Percentiles rank a stretch among this genome's conserved stretches.
Evolutionary conservation across 2,113 vertebrate species (phyloP).

Genomic region (Xyrauchen texanus): DNA sequence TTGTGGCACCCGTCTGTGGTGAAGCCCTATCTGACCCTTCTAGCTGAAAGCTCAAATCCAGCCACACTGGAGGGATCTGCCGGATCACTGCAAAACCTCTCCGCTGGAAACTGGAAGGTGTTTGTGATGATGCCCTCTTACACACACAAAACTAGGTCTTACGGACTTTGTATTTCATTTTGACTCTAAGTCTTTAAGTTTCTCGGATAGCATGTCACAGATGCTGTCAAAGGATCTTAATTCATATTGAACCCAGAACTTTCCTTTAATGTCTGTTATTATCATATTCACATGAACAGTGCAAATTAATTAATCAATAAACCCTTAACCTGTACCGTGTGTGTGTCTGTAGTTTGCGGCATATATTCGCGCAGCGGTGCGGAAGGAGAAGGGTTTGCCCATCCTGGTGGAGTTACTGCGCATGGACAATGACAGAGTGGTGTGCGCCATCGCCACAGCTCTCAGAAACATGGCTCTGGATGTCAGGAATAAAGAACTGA

Average conservation of each 20-base stretch:
- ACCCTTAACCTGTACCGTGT: neutral
- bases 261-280: too few species aligned
- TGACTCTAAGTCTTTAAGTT: too few species aligned
- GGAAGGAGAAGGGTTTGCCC: slow-evolving; percentile 96
- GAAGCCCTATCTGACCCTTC: slow-evolving; percentile 92
- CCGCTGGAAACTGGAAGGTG: slow-evolving; percentile 98
- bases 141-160: neutral
- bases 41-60: slow-evolving; percentile 97
- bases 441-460: slow-evolving; percentile 95
- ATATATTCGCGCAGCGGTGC: slow-evolving; percentile 92
- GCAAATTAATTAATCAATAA: too few species aligned
- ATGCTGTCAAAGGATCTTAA: too few species aligned
- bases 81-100: slow-evolving; percentile 95
- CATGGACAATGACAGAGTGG: slow-evolving; percentile 97
- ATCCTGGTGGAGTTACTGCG: slow-evolving; percentile 96
- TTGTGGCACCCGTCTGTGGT: slow-evolving; percentile 96
- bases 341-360: slow-evolving; percentile 83
- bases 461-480: slow-evolving; percentile 96
- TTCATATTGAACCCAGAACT: too few species aligned
- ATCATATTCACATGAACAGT: too few species aligned
- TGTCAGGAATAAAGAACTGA: slow-evolving; percentile 96
- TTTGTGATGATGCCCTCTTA: neutral
- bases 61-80: slow-evolving; percentile 96
- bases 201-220: too few species aligned
- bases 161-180: too few species aligned